phyloP scores from a whole-genome alignment of 2,113 vertebrate genomes.

The Microtus pennsylvanicus region DNA sequence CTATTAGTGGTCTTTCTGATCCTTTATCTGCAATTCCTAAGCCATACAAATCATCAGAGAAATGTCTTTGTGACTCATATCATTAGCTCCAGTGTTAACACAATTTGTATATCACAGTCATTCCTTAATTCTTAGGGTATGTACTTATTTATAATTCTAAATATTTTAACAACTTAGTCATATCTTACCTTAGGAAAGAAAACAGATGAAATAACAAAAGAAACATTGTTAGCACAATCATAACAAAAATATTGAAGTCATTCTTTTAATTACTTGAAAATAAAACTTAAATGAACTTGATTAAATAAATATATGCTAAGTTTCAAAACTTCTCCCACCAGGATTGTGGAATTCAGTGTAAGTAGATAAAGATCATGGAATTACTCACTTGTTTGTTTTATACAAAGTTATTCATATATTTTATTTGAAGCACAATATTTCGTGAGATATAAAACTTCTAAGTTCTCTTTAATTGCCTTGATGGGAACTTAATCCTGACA shows the following conservation, averaged over 20 bases:
- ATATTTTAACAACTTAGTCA: neutral
- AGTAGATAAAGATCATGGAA: neutral
- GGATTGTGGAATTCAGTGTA: neutral
- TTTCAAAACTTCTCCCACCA: neutral
- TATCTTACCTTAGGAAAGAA: neutral
- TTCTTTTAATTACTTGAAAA: slow-evolving; percentile 3
- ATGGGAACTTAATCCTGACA: neutral
- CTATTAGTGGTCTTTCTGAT: neutral
- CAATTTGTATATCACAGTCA: neutral
- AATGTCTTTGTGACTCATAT: neutral
- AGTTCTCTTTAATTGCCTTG: no score
- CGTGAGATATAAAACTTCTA: neutral
- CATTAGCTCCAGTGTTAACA: neutral
- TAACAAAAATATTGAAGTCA: neutral
- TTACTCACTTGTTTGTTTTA: neutral
- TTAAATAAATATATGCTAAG: neutral
- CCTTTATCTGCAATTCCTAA: neutral
- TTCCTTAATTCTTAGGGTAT: neutral
- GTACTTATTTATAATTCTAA: neutral
- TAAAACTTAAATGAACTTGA: neutral
- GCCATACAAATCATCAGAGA: neutral
- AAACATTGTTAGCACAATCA: neutral
- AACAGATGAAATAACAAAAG: neutral
- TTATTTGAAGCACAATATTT: neutral
- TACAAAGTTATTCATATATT: neutral